These are phyloP conservation scores for Pilophorus perplexus DNA, from an alignment of 2,888 invertebrate species.

Conservation along the genomic window DNA sequence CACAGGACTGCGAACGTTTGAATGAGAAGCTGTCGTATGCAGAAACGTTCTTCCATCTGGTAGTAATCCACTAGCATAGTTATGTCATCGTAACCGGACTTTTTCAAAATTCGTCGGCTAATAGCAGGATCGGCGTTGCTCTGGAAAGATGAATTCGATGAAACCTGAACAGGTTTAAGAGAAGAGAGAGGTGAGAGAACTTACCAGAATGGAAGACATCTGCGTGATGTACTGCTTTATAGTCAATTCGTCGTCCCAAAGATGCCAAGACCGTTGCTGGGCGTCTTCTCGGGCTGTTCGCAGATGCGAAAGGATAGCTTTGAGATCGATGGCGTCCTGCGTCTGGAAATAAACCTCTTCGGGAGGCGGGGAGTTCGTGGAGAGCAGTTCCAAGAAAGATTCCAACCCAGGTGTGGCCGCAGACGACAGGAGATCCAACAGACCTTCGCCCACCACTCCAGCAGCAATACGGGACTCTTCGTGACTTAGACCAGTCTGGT, in stretches of 20 bases:
- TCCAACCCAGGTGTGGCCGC: conserved; percentile 54
- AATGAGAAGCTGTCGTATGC: conserved; percentile 74
- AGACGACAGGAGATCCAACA: conserved; percentile 59
- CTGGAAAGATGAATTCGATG: too few relatives aligned
- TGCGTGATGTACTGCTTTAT: conserved; percentile 82
- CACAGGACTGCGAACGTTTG: conserved; percentile 87
- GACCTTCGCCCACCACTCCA: conserved; percentile 67
- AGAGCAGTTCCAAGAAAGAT: conserved; percentile 59
- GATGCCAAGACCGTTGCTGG: conserved; percentile 92
- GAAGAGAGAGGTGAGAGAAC: conserved; percentile 45
- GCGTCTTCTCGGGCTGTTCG: conserved; percentile 90
- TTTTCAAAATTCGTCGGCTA: conserved; percentile 77
- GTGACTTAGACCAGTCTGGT: conserved; percentile 80
- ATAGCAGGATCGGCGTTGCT: conserved; percentile 89
- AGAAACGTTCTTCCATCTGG: conserved; percentile 92
- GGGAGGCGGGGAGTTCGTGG: conserved; percentile 59
- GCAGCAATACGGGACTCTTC: conserved; percentile 82
- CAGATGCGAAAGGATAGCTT: conserved; percentile 77
- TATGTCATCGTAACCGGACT: conserved; percentile 79
- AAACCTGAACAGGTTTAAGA: too few relatives aligned
- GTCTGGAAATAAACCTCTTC: conserved; percentile 74
- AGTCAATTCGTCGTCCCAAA: conserved; percentile 88
- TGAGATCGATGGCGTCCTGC: conserved; percentile 78
- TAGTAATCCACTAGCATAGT: conserved; percentile 86
- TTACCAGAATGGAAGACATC: conserved; percentile 77